Conservation (phyloP, 1,140 invertebrate species). For the Spodoptera litura region DNA sequence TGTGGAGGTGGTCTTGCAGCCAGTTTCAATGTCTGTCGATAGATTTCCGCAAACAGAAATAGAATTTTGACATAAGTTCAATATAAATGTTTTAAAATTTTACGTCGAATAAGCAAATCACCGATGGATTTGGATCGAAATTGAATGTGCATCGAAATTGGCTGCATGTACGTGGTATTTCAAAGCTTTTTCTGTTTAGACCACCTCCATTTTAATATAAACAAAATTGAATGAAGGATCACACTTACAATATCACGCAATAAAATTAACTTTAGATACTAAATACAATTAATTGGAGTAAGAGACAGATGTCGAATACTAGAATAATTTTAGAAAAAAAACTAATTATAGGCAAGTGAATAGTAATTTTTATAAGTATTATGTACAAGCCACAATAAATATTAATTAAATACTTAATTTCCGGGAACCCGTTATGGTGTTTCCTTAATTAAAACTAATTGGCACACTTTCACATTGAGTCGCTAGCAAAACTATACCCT, state of each 20-base stretch:
- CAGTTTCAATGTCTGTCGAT: no score
- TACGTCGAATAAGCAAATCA: no score
- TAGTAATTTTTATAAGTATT: conserved; percentile 54
- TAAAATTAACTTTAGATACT: conserved; percentile 17
- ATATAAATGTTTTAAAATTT: no score
- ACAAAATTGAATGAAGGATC: not conserved
- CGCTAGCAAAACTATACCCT: conserved; percentile 82
- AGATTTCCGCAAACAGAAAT: no score
- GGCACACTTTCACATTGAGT: conserved; percentile 84
- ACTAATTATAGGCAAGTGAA: conserved; percentile 58
- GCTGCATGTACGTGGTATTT: no score
- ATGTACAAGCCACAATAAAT: conserved; percentile 67
- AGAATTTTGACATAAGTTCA: no score
- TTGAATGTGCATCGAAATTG: no score
- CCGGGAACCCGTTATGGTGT: conserved; percentile 53
- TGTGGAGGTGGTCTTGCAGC: no score
- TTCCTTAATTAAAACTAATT: conserved; percentile 77
- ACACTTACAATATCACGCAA: conserved; percentile 21
- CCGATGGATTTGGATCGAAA: no score
- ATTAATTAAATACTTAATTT: conserved; percentile 64
- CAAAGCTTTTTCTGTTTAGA: no score
- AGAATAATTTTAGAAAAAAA: conserved; percentile 47
- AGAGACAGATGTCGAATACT: conserved; percentile 43
- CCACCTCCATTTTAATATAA: not conserved
- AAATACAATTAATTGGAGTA: conserved; percentile 36